These are phyloP conservation scores for Panurus biarmicus DNA, from an alignment of 2,113 vertebrate genomes.

Conservation along the genomic window DNA sequence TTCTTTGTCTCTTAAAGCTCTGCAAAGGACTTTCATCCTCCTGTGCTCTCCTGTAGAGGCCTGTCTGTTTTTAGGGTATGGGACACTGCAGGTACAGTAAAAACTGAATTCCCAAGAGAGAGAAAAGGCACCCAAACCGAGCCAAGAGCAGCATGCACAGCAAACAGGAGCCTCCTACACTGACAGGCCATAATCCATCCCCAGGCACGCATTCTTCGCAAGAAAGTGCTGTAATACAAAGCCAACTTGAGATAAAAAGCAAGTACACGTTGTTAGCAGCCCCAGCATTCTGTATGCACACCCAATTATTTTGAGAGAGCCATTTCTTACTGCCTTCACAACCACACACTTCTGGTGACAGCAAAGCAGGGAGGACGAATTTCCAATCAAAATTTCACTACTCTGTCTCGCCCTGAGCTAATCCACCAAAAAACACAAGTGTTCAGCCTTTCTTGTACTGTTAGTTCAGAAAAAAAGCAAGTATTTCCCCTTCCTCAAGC, in stretches of 20 bases:
- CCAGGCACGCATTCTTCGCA: neutral
- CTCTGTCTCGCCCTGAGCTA: neutral
- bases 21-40: neutral
- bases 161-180: neutral
- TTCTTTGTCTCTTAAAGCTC: neutral
- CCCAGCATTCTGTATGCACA: neutral
- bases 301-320: neutral
- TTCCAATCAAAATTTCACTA: neutral
- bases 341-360: neutral
- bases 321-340: neutral
- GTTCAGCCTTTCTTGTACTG: neutral
- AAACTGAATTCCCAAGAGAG: neutral
- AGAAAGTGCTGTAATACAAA: neutral
- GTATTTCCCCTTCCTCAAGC: neutral
- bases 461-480: neutral
- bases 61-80: neutral
- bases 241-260: neutral
- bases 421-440: neutral
- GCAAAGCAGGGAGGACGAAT: neutral
- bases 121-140: neutral
- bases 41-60: accelerated
- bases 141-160: neutral
- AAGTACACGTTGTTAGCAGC: neutral
- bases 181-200: neutral
- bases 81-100: neutral